Evolutionary conservation across 2,888 invertebrate genomes (phyloP).

Genomic region (Drosophila melanocephala): DNA sequence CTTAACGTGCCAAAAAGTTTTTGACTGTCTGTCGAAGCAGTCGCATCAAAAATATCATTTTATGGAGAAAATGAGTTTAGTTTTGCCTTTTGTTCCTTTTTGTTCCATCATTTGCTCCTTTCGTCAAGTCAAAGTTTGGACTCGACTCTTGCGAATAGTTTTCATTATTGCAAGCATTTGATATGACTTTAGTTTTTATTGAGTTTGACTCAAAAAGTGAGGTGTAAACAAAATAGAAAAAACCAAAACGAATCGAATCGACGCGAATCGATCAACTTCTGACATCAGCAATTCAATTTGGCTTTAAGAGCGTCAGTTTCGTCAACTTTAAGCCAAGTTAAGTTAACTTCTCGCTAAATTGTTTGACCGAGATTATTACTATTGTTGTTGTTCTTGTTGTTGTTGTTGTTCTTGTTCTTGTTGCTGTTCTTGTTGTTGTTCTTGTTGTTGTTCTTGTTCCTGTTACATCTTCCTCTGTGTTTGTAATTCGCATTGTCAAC

Average conservation of each 20-base stretch:
- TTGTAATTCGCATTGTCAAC: constrained; percentile 70
- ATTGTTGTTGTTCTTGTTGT: constrained; percentile 11
- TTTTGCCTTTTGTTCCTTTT: background rate
- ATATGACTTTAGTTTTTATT: constrained; percentile 38
- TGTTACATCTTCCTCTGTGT: background rate
- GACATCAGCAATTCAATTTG: constrained; percentile 31
- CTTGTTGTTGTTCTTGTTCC: background rate
- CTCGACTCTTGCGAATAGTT: constrained; percentile 21
- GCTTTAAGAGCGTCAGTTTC: constrained; percentile 10
- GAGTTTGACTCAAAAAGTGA: constrained; percentile 17
- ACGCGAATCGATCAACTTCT: constrained; percentile 31
- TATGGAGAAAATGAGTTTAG: constrained; percentile 20
- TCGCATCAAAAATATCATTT: constrained; percentile 13
- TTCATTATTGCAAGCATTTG: constrained; percentile 41
- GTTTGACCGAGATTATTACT: constrained; percentile 28
- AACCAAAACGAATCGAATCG: background rate
- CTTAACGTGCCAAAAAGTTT: constrained; percentile 20
- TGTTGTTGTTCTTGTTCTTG: too few relatives aligned
- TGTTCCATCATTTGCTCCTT: background rate
- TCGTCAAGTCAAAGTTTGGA: constrained; percentile 32
- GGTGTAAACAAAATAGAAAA: constrained; percentile 27
- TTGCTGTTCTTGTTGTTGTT: background rate
- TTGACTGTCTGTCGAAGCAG: constrained; percentile 4
- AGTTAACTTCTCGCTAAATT: constrained; percentile 38
- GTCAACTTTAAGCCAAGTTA: constrained; percentile 23